Evolutionary conservation across 2,797 vertebrate genomes (phyloP).

Genomic region (Anguilla pacifica): DNA sequence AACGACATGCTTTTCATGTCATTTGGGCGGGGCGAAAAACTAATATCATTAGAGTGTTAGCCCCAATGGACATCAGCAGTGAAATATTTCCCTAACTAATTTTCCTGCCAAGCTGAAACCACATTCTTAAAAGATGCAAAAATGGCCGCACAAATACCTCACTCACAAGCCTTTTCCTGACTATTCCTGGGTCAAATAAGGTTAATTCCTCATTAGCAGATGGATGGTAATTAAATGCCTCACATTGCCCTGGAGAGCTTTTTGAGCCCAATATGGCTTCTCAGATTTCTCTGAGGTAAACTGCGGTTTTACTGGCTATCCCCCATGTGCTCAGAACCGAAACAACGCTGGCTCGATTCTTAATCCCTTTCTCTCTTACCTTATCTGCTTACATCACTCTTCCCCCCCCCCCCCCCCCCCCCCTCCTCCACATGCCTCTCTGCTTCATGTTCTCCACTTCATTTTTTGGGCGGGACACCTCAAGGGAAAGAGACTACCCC

Average conservation of each 20-base stretch:
- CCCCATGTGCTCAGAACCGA: not conserved
- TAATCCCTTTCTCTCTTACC: not conserved
- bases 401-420: not conserved
- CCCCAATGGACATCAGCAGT: not conserved
- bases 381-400: not conserved
- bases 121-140: not conserved
- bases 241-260: not conserved
- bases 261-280: not conserved
- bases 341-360: not conserved
- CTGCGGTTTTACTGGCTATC: not conserved
- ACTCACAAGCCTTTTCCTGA: not conserved
- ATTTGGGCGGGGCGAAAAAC: not conserved
- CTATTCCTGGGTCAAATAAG: not conserved
- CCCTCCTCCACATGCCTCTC: not conserved
- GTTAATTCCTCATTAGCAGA: conserved; percentile 7
- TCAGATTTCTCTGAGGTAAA: not conserved
- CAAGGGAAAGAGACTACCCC: too few relatives aligned
- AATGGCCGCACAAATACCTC: not conserved
- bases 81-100: not conserved
- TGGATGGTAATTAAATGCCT: not conserved
- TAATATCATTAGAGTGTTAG: not conserved
- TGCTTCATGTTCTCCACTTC: not conserved
- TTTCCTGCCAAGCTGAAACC: not conserved
- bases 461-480: not conserved
- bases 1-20: not conserved